Evolutionary conservation across 2,888 invertebrate species (phyloP), one percentile per base, ranked within the genome.

Genomic region (Galeopsomyia nigrocyanea): DNA sequence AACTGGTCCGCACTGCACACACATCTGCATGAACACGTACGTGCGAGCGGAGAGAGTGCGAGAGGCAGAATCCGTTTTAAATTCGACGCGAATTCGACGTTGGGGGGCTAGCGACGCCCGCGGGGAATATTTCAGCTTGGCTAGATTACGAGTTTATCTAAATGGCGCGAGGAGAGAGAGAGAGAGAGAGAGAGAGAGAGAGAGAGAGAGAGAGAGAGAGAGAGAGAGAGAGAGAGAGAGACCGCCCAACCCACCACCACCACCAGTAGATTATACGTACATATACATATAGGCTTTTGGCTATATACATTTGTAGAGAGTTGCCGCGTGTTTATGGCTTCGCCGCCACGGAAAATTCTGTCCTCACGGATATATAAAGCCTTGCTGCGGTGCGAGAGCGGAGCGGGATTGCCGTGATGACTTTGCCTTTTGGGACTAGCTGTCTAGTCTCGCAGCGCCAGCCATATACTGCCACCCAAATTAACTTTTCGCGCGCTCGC

Each of bases 101-200:
- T 31, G 31, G 31, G 31, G 31, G n/a, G 51, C 74, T 71, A 60
- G 76, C 76, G 75, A 78, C 77, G 79, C 81, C 81, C 80, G 75
- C 78, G 78, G 78, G 80, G 79, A 82, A 83, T 84, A 83, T 84
- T 82, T 82, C 82, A 82, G 79, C 81, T 80, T 79, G 78, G 80
- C 81, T 82, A 84, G 83, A 84, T 84, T 83, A 83, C 83, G 82
- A 83, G 84, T 84, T 84, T 84, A 84, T 84, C 84, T 84, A 84
- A 84, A 84, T 82, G 82, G 82, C 78, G 78, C 79, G 79, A 82
- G 82, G 80, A 82, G 82, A 17, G 53, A 51, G 39, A 46, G 47
- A 17, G 62, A 19, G 50, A 70, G 64, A n/a, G n/a, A n/a, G n/a
- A n/a, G n/a, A n/a, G n/a, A n/a, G n/a, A n/a, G n/a, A n/a, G n/a